Evolutionary conservation across 2,797 vertebrate genomes (phyloP).

Genomic region (Discoglossus pictus): DNA sequence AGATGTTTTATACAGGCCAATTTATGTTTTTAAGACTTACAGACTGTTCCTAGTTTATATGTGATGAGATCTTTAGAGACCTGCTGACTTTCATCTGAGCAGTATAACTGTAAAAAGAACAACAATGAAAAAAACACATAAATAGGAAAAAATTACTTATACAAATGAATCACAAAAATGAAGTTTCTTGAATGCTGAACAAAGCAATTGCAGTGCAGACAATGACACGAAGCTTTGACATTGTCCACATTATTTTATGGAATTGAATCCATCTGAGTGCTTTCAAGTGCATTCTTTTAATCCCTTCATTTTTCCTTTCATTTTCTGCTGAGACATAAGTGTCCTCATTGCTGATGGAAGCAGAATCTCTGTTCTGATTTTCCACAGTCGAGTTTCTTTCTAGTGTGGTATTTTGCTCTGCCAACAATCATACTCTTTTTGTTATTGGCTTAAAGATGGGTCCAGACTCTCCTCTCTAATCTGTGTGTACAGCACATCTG

Average conservation of each 20-base stretch:
- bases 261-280: slow-evolving; percentile 56
- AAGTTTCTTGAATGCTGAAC: slow-evolving; percentile 55
- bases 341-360: slow-evolving; percentile 40
- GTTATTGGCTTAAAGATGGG: background rate
- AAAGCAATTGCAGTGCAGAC: slow-evolving; percentile 55
- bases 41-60: slow-evolving; percentile 5
- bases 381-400: background rate
- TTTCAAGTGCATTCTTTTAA: slow-evolving; percentile 55
- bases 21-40: slow-evolving; percentile 2
- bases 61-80: slow-evolving; percentile 36
- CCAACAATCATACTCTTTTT: slow-evolving; percentile 9
- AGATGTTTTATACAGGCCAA: slow-evolving; percentile 5
- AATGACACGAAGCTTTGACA: slow-evolving; percentile 53
- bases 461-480: background rate
- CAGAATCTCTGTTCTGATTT: slow-evolving; percentile 23
- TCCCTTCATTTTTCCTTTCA: slow-evolving; percentile 54
- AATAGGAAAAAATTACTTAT: slow-evolving; percentile 48
- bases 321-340: slow-evolving; percentile 31
- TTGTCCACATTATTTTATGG: slow-evolving; percentile 47
- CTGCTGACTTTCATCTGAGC: slow-evolving; percentile 56
- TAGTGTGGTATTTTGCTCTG: background rate
- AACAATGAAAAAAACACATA: slow-evolving; percentile 33
- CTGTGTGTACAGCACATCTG: background rate
- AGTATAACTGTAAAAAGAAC: slow-evolving; percentile 52
- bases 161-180: slow-evolving; percentile 47